phyloP scores from a whole-genome alignment of 2,797 vertebrate species.

The Ceyx erithaca region DNA sequence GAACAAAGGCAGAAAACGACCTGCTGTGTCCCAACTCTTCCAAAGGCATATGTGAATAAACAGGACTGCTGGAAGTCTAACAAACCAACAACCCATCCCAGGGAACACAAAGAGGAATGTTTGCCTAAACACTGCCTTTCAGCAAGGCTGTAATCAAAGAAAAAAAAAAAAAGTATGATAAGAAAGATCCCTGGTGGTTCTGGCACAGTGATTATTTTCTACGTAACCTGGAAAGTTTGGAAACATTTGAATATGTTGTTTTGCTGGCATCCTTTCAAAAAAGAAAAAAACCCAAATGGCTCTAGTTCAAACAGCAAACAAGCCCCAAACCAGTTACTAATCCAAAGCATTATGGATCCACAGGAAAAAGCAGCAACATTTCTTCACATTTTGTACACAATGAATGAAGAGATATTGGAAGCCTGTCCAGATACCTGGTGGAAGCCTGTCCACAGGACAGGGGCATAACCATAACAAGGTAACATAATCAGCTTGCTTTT shows the following conservation, averaged over 20 bases:
- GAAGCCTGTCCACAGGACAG: not conserved
- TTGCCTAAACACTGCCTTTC: conserved; percentile 49
- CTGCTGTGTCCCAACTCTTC: conserved; percentile 29
- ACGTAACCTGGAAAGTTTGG: not conserved
- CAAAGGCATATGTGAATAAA: conserved; percentile 37
- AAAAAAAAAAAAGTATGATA: not conserved
- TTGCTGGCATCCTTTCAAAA: conserved; percentile 27
- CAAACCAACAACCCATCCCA: conserved; percentile 18
- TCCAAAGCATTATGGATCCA: not conserved
- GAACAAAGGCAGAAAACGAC: conserved; percentile 43
- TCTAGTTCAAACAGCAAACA: not conserved
- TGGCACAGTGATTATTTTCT: not conserved
- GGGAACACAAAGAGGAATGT: conserved; percentile 30
- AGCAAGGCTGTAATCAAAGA: conserved; percentile 4
- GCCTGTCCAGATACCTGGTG: not conserved
- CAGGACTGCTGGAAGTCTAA: conserved; percentile 37
- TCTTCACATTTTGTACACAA: not conserved
- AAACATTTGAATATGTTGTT: not conserved
- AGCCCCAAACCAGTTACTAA: not conserved
- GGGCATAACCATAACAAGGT: not conserved
- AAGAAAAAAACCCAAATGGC: not conserved
- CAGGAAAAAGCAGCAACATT: not conserved
- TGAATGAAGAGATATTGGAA: not conserved
- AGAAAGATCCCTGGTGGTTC: conserved; percentile 34
- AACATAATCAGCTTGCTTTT: conserved; percentile 12